These are phyloP conservation scores for Nematostella vectensis DNA, from an alignment of 92 coral and sea anemone genomes.

Conservation along the genomic window DNA sequence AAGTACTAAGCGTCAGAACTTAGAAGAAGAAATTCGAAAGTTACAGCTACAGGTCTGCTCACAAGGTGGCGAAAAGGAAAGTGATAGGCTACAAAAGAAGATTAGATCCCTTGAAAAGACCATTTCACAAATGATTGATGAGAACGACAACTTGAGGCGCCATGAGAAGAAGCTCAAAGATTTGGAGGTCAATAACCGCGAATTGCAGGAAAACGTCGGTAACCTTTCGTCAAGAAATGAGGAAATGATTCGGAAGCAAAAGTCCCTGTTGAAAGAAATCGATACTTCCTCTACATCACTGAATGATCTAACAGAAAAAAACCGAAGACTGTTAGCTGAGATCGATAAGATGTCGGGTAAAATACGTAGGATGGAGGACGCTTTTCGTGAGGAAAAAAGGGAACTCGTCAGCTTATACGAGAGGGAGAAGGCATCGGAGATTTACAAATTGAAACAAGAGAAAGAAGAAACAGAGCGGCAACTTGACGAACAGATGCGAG, in stretches of 20 bases:
- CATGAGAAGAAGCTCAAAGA: constrained; percentile 51
- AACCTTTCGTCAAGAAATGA: constrained; percentile 47
- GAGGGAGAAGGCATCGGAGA: constrained; percentile 50
- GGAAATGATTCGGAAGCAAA: constrained; percentile 54
- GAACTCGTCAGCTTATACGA: constrained; percentile 50
- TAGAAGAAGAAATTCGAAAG: constrained; percentile 79
- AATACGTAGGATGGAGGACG: constrained; percentile 72
- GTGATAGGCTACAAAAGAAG: constrained; percentile 8
- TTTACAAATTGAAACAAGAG: constrained; percentile 43
- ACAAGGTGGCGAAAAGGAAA: neutral
- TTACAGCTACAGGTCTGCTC: constrained; percentile 37
- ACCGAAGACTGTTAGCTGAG: constrained; percentile 46
- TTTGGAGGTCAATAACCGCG: constrained; percentile 50
- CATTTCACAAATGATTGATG: constrained; percentile 39
- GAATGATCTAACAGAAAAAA: constrained; percentile 43
- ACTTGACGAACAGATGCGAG: constrained; percentile 38
- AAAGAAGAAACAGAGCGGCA: constrained; percentile 44
- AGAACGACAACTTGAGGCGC: constrained; percentile 37
- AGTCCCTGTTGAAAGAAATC: constrained; percentile 49
- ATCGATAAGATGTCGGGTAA: constrained; percentile 50
- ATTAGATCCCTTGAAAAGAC: constrained; percentile 36
- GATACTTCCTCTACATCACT: constrained; percentile 47
- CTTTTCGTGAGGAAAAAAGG: constrained; percentile 59
- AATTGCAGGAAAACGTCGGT: constrained; percentile 52
- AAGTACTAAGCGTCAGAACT: constrained; percentile 45